Evolutionary conservation across 2,797 vertebrate genomes (phyloP).

Genomic region (Anguilla pacifica): DNA sequence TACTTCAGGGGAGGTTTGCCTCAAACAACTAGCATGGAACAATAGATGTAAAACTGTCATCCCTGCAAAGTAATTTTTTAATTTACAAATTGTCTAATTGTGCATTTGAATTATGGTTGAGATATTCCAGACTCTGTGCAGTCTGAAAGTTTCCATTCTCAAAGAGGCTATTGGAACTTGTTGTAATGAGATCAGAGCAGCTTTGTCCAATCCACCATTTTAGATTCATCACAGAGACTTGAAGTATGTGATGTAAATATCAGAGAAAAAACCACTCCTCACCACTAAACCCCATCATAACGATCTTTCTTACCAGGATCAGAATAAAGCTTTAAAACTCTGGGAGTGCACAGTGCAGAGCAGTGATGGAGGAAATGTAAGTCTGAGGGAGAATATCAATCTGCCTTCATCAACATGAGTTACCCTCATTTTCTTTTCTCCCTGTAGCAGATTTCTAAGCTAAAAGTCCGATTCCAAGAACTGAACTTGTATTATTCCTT

Average conservation of each 20-base stretch:
- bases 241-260: constrained; percentile 47
- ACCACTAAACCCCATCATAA: constrained; percentile 9
- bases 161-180: not conserved
- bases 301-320: constrained; percentile 42
- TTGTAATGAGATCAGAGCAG: not conserved
- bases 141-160: not conserved
- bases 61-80: not conserved
- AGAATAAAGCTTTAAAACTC: constrained; percentile 21
- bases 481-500: constrained; percentile 66
- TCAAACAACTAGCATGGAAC: not conserved
- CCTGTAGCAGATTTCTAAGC: constrained; percentile 45
- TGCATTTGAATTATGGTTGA: not conserved
- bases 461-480: constrained; percentile 58
- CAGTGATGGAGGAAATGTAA: constrained; percentile 56
- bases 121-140: not conserved
- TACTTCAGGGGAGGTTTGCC: not conserved
- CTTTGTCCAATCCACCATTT: not conserved
- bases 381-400: constrained; percentile 53
- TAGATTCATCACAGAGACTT: not conserved
- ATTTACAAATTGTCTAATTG: not conserved
- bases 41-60: not conserved
- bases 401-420: constrained; percentile 49
- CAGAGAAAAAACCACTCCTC: constrained; percentile 44
- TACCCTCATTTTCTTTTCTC: constrained; percentile 43
- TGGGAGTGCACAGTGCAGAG: constrained; percentile 37